A percentile compares a stretch with the other conserved stretches of the same genome.
Evolutionary conservation across 2,797 vertebrate genomes (phyloP).

Genomic region (Aratinga solstitialis): DNA sequence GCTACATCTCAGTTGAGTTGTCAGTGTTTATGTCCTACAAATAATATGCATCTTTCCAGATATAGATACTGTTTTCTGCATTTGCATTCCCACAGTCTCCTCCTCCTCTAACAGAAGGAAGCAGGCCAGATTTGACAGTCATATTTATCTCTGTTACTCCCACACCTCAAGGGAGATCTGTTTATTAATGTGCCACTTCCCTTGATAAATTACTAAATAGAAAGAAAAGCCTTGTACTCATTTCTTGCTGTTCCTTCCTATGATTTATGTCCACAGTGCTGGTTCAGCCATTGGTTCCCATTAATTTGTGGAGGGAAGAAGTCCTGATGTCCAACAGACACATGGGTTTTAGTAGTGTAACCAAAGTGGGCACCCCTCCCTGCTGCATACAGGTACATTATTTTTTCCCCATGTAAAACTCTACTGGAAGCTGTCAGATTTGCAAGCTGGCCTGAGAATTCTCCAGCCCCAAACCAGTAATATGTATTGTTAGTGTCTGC

Average conservation of each 20-base stretch:
- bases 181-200: conserved; percentile 90
- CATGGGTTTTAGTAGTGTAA: conserved; percentile 20
- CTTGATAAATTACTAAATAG: conserved; percentile 90
- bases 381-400: not conserved
- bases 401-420: conserved; percentile 26
- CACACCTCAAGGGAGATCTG: conserved; percentile 87
- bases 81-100: conserved; percentile 75
- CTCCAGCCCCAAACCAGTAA: conserved; percentile 45
- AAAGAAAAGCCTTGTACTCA: conserved; percentile 86
- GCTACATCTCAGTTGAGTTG: conserved; percentile 9
- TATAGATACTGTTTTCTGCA: conserved; percentile 52
- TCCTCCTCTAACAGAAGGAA: conserved; percentile 74
- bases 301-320: conserved; percentile 71
- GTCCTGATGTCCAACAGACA: conserved; percentile 31
- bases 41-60: conserved; percentile 19
- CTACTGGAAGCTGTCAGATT: conserved; percentile 59
- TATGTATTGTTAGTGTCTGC: conserved; percentile 69
- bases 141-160: conserved; percentile 86
- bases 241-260: conserved; percentile 73
- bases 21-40: conserved; percentile 48
- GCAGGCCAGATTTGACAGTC: conserved; percentile 80
- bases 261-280: conserved; percentile 79
- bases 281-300: conserved; percentile 57
- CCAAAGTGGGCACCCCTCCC: not conserved
- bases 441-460: conserved; percentile 52